A percentile compares a stretch with the other conserved stretches of the same genome.
phyloP scores from a whole-genome alignment of 2,797 vertebrate genomes.

The Paratrypauchen microcephalus region DNA sequence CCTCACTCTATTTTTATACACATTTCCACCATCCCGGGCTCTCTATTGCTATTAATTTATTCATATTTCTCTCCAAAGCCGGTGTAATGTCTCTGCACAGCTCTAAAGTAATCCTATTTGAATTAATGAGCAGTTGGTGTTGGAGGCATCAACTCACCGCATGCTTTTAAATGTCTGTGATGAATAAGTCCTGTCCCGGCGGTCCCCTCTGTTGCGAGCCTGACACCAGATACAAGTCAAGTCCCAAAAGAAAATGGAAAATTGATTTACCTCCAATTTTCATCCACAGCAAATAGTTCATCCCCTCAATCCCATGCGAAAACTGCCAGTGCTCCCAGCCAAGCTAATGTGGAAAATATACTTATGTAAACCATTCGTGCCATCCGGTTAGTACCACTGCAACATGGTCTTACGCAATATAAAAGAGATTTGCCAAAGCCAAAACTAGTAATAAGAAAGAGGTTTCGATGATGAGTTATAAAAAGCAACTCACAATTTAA shows the following conservation, averaged over 20 bases:
- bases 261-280: constrained; percentile 79
- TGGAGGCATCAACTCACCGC: constrained; percentile 39
- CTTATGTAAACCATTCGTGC: constrained; percentile 51
- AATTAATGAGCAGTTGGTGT: constrained; percentile 72
- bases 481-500: constrained; percentile 38
- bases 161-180: constrained; percentile 77
- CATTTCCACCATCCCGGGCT: not conserved
- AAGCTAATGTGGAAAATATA: constrained; percentile 49
- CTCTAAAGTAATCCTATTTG: constrained; percentile 73
- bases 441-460: constrained; percentile 36
- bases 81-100: constrained; percentile 48
- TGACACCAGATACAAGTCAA: constrained; percentile 73
- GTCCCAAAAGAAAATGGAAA: constrained; percentile 79
- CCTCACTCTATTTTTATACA: not conserved
- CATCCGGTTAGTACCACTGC: constrained; percentile 35
- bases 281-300: constrained; percentile 70
- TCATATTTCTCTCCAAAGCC: constrained; percentile 20
- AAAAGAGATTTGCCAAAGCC: constrained; percentile 44
- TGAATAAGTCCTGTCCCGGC: constrained; percentile 74
- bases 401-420: constrained; percentile 43
- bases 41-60: constrained; percentile 28
- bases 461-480: constrained; percentile 40
- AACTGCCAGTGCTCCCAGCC: constrained; percentile 48
- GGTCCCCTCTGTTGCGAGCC: constrained; percentile 71
- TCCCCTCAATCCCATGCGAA: constrained; percentile 61